phyloP scores from a whole-genome alignment of 2,797 vertebrate genomes.

The Nyctibius grandis region DNA sequence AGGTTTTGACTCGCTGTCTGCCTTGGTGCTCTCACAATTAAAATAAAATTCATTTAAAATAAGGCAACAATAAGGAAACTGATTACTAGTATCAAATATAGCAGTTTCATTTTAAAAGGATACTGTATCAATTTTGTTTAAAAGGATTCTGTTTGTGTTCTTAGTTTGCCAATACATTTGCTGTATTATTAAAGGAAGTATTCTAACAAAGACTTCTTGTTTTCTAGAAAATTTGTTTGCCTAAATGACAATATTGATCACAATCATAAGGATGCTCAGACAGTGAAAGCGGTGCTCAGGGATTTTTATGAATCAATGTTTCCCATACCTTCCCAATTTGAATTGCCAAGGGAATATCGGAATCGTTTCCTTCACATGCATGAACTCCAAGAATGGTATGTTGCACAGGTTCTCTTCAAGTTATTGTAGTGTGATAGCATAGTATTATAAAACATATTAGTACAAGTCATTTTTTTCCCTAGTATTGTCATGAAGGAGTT shows the following conservation, averaged over 20 bases:
- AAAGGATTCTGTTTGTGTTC: not conserved
- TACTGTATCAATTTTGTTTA: not conserved
- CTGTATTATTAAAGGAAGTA: not conserved
- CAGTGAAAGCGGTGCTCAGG: slow-evolving; percentile 94
- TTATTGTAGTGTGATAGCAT: not conserved
- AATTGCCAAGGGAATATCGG: slow-evolving; percentile 93
- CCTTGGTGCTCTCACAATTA: not conserved
- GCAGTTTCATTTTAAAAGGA: not conserved
- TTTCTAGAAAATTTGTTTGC: slow-evolving; percentile 94
- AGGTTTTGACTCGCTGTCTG: not conserved
- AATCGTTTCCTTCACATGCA: slow-evolving; percentile 96
- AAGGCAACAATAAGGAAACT: not conserved
- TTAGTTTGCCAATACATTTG: not conserved
- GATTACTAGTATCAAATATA: not conserved
- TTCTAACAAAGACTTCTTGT: not conserved
- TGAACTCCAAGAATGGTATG: slow-evolving; percentile 94
- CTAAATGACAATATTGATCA: slow-evolving; percentile 98
- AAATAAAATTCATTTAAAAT: not conserved
- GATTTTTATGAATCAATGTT: slow-evolving; percentile 99
- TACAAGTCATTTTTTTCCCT: not conserved
- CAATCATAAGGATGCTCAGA: slow-evolving; percentile 91
- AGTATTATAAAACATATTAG: not conserved
- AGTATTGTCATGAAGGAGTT: not conserved
- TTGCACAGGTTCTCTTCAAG: not conserved
- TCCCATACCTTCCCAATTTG: slow-evolving; percentile 92